Evolutionary conservation across 2,797 vertebrate genomes (phyloP).

Genomic region (Anniella stebbinsi): DNA sequence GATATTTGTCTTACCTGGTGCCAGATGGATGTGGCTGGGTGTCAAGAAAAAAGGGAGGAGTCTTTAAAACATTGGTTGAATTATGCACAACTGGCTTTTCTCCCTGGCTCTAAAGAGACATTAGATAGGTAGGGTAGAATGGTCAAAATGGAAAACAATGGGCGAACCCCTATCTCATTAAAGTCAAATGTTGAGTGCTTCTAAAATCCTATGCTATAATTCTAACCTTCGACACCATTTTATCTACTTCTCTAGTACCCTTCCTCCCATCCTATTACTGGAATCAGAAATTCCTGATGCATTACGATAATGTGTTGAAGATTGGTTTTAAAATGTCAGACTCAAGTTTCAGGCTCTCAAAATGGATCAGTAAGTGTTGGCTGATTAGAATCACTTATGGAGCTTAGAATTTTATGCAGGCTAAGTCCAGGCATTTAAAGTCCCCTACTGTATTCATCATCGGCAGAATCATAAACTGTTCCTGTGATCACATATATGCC

Average conservation of each 20-base stretch:
- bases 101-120: constrained; percentile 65
- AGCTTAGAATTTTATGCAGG: constrained; percentile 42
- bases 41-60: constrained; percentile 34
- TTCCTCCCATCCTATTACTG: neutral
- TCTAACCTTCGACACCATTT: neutral
- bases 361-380: constrained; percentile 40
- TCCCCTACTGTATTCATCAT: constrained; percentile 34
- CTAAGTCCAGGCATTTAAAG: constrained; percentile 55
- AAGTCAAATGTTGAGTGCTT: neutral
- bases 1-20: constrained; percentile 57
- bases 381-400: constrained; percentile 36
- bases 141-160: neutral
- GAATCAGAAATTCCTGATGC: neutral
- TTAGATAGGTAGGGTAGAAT: constrained; percentile 26
- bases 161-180: neutral
- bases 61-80: neutral
- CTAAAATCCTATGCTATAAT: neutral
- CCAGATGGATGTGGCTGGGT: constrained; percentile 11
- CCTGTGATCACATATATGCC: neutral
- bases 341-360: constrained; percentile 55
- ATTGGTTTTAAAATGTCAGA: constrained; percentile 53
- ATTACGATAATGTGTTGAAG: constrained; percentile 33
- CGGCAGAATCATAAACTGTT: constrained; percentile 27
- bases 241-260: neutral
- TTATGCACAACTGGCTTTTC: constrained; percentile 47